Base-by-base conservation (phyloP, 2,888 invertebrate species). In the Acanthoscelides obtectus region DNA sequence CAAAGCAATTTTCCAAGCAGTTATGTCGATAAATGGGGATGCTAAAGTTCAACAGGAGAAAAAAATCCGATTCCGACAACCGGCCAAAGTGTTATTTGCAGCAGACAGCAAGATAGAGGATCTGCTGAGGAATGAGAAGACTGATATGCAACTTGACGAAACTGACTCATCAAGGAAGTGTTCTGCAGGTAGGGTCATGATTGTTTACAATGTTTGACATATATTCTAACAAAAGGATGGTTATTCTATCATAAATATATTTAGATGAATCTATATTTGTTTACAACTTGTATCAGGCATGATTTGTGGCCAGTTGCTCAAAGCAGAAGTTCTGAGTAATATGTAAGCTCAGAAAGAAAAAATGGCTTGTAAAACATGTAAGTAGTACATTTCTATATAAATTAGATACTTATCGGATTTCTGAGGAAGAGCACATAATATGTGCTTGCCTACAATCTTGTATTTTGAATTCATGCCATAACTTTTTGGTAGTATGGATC, bases 41-140 rank as follows among this genome's bases (percentile, higher is more conserved):
- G 22, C 67, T 22, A 67, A 67, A 20, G 20, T 22, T 67, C 73
- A 78, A 73, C 72, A 67, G 63, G 85, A 84, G 73, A 87, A 86
- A 80, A 87, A 86, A 80, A 82, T 88, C 73, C 81, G 87, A 75
- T 88, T 88, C 81, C 84, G 86, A 75, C 81, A 86, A 66, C 84
- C 86, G 67, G 79, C 85, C 21, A 86, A 83, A 80, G 83, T 86
- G 67, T 82, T 84, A 72, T 86, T 83, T 73, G 79, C 77, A 69
- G 81, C 82, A 74, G 86, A 86, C 69, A 84, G 79, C 72, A 84
- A 83, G 80, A 81, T 83, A 22, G 86, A 86, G 75, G 85, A 86
- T 73, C 75, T 83, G 66, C 77, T 80, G 73, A 78, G 78, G 77
- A 79, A 79, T 79, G 82, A 83, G 69, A 72, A 73, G 67, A 64